phyloP scores from a whole-genome alignment of 2,888 invertebrate species.

The Netelia inedita region DNA sequence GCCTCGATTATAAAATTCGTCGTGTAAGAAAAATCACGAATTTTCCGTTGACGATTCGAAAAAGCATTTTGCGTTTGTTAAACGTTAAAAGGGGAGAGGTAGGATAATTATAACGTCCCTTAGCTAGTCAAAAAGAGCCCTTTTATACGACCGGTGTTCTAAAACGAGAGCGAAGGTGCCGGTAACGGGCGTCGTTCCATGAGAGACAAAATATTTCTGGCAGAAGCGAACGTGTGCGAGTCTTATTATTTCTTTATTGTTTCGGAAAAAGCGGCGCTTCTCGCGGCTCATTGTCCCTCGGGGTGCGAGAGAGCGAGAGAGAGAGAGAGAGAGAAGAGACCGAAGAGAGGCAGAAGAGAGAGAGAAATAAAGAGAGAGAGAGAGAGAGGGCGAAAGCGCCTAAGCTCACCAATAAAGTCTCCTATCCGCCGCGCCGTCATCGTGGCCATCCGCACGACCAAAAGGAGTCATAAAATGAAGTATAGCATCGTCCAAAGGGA shows the following conservation, averaged over 20 bases:
- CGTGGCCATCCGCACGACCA: conserved; percentile 51
- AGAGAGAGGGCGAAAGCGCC: conserved; percentile 47
- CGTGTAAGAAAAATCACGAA: conserved; percentile 20
- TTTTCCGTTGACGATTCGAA: conserved; percentile 27
- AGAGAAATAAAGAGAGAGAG: conserved; percentile 13
- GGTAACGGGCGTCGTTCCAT: background rate
- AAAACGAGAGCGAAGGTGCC: conserved; percentile 47
- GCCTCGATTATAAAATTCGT: conserved; percentile 1
- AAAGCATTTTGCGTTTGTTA: conserved; percentile 20
- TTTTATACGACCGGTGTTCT: conserved; percentile 3
- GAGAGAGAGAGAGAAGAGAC: background rate
- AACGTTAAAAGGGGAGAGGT: background rate
- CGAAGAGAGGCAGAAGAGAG: background rate
- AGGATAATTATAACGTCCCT: conserved; percentile 42
- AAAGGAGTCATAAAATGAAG: conserved; percentile 67
- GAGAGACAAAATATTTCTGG: background rate
- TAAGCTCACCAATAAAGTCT: conserved; percentile 76
- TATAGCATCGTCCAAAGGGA: conserved; percentile 30
- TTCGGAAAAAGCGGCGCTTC: conserved; percentile 69
- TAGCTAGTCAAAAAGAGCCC: conserved; percentile 22
- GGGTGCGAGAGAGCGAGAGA: background rate
- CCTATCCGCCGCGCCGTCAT: conserved; percentile 60
- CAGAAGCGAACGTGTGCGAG: background rate
- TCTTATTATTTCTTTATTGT: conserved; percentile 55
- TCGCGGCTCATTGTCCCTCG: conserved; percentile 61